Base-by-base conservation (phyloP, 2,113 vertebrate genomes). In the Odontesthes bonariensis region DNA sequence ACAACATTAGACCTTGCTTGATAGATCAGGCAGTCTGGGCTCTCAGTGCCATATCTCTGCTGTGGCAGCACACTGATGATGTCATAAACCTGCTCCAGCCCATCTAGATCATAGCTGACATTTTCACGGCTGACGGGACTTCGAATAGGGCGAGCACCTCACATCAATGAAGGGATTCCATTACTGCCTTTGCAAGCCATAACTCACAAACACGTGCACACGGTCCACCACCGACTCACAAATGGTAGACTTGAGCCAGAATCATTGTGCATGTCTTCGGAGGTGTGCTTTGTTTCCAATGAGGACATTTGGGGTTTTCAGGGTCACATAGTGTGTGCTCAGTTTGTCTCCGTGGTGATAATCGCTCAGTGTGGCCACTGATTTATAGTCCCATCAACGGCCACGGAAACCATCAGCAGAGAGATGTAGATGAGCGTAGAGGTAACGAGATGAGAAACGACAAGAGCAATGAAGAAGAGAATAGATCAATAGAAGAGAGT, bases 401-500 rank as follows among this genome's bases (percentile, higher is more conserved):
- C 82, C 79, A 83, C 83, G 85, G 88, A 92, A 86, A 78, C 83
- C 80, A 77, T 91, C 94, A 91, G 85, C 76, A 40, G 74, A 85
- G 49, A 70, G 87, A 89, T 80, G 85, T 84, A 93, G 92, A 92
- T 93, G 91, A 93, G 84, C 63, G 49, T 76, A 86, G 89, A 93
- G 90, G 94, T 93, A 95, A 95, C 92, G 84, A 93, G 93, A 94
- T 96, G 94, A 96, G 92, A 95, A 95, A 92, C 73, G 88, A 84
- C 89, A 89, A 90, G 85, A 79, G 94, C 95, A 78, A 73, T 16
- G 60, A 80, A 90, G 92, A 77, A 79, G 92, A 95, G 83, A 85
- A 85, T 73, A 91, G 94, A 97, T 97, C 96, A 95, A 97, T 97
- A 96, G 76, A 64, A 60, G 90, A 93, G 90, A 96, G 95, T 95